A percentile compares a stretch with the other conserved stretches of the same genome.
phyloP scores from a whole-genome alignment of 2,113 vertebrate genomes.

The Rhabdornis inornatus region DNA sequence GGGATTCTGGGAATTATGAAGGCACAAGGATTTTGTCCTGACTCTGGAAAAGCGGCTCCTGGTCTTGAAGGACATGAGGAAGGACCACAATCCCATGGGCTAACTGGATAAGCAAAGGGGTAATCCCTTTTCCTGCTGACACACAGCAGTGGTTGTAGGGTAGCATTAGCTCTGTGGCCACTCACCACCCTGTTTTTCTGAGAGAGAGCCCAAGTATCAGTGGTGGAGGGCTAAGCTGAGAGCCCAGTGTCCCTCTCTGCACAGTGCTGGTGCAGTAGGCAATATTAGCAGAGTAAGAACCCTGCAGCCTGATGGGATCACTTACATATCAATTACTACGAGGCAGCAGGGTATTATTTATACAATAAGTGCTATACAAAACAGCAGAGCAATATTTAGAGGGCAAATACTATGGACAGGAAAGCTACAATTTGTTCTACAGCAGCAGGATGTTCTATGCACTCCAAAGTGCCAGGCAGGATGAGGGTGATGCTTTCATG shows the following conservation, averaged over 20 bases:
- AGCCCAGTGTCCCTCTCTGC: background rate
- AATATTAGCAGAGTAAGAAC: background rate
- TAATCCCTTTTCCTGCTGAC: background rate
- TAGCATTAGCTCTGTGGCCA: background rate
- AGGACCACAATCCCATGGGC: background rate
- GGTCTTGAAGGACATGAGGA: background rate
- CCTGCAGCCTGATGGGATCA: background rate
- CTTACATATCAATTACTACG: background rate
- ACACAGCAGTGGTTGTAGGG: background rate
- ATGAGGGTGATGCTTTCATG: constrained; percentile 25
- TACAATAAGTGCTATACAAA: background rate
- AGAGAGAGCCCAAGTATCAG: background rate
- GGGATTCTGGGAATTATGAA: background rate
- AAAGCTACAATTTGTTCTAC: constrained; percentile 49
- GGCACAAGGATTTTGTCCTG: background rate
- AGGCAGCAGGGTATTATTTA: constrained; percentile 41
- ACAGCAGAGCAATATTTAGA: constrained; percentile 30
- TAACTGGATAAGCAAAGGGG: background rate
- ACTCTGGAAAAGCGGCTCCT: background rate
- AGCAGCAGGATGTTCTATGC: background rate
- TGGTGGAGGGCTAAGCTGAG: background rate
- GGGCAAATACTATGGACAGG: background rate
- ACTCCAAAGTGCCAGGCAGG: background rate
- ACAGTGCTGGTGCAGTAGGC: background rate
- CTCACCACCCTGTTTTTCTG: background rate